phyloP scores from a whole-genome alignment of 2,113 vertebrate species.

The Charina bottae region DNA sequence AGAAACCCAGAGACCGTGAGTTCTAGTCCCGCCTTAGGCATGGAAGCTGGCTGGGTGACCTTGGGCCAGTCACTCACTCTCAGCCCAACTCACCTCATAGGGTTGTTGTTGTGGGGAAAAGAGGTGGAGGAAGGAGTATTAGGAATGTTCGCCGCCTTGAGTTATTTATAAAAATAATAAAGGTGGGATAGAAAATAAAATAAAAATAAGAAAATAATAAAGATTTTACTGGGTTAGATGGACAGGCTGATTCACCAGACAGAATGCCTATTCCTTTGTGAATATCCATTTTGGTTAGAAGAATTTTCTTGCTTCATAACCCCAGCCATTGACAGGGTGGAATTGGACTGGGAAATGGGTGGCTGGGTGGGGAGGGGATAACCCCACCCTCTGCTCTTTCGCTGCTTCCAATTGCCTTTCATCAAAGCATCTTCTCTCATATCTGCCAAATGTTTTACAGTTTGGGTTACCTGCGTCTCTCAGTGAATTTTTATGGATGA shows the following conservation, averaged over 20 bases:
- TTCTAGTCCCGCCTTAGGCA: too few relatives aligned
- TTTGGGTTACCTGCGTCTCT: background rate
- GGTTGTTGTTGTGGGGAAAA: too few relatives aligned
- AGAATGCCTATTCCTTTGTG: background rate
- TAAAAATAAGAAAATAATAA: too few relatives aligned
- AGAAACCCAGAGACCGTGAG: too few relatives aligned
- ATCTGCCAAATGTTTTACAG: background rate
- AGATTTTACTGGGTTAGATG: background rate
- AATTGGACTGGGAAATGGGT: background rate
- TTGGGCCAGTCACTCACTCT: too few relatives aligned
- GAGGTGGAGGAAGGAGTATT: too few relatives aligned
- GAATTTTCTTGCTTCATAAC: background rate
- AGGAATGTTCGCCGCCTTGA: too few relatives aligned
- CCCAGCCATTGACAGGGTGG: background rate
- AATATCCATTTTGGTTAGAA: background rate
- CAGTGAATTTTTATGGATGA: background rate
- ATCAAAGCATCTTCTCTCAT: background rate
- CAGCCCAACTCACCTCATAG: too few relatives aligned
- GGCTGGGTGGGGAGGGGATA: background rate
- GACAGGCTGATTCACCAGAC: background rate
- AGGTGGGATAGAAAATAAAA: too few relatives aligned
- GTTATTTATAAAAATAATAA: too few relatives aligned
- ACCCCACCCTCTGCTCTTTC: background rate
- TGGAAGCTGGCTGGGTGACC: too few relatives aligned
- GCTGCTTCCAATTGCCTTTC: background rate